A percentile compares a stretch with the other conserved stretches of the same genome.
Evolutionary conservation across 2,113 vertebrate genomes (phyloP).

Genomic region (Aplodontia rufa): DNA sequence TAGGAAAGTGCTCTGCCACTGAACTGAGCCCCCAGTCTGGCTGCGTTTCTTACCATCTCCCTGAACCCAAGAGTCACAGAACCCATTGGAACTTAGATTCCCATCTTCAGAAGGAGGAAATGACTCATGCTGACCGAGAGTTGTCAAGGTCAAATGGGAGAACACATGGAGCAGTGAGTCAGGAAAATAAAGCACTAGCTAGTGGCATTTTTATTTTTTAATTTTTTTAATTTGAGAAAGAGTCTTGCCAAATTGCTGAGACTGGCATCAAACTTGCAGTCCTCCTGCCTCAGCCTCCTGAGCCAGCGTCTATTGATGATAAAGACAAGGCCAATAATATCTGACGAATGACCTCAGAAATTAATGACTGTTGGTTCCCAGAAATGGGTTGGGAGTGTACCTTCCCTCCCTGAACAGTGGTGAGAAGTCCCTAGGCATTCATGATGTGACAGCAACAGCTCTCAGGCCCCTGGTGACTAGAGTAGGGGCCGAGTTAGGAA

Average conservation of each 20-base stretch:
- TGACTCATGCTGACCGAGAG: too few species aligned
- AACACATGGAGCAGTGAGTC: fast-evolving
- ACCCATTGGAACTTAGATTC: neutral
- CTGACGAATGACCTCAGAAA: neutral
- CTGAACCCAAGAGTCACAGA: neutral
- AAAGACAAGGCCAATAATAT: neutral
- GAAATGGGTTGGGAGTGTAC: neutral
- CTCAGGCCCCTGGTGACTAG: neutral
- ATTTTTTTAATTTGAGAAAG: too few species aligned
- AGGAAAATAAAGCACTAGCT: neutral
- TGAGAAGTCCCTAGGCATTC: neutral
- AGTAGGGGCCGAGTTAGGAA: neutral
- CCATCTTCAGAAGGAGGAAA: neutral
- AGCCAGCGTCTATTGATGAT: neutral
- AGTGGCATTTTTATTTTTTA: too few species aligned
- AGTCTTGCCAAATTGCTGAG: too few species aligned
- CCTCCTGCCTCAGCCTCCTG: too few species aligned
- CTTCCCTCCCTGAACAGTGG: neutral
- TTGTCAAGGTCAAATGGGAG: neutral
- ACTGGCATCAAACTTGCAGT: too few species aligned
- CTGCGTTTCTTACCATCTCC: neutral
- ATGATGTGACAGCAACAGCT: neutral
- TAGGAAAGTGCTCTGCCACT: neutral
- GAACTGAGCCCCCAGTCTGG: neutral
- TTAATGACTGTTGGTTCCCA: neutral